These are phyloP conservation scores for Dysdera silvatica DNA, from an alignment of 1,140 invertebrate genomes.

Conservation along the genomic window DNA sequence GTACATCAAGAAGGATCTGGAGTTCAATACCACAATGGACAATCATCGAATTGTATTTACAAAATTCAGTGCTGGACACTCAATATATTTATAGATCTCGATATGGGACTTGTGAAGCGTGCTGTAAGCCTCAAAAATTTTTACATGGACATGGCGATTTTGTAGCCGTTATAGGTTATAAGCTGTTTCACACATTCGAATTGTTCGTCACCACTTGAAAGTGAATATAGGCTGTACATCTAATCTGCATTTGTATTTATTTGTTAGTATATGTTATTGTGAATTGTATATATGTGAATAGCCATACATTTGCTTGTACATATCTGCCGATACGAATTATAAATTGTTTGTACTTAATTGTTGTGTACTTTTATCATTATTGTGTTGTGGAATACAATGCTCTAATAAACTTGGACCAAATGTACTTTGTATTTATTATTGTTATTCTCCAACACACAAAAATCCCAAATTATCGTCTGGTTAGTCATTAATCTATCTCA, in stretches of 20 bases:
- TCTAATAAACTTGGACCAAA: slow-evolving; percentile 14
- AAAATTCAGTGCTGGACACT: slow-evolving; percentile 19
- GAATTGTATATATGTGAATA: slow-evolving; percentile 27
- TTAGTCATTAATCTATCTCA: too few species aligned
- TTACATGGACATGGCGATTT: too few species aligned
- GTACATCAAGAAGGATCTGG: not conserved
- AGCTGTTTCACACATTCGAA: not conserved
- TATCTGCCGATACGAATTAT: slow-evolving; percentile 26
- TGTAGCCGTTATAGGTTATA: slow-evolving; percentile 26
- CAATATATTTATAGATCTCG: slow-evolving; percentile 6
- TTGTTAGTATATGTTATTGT: not conserved
- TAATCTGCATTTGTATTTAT: not conserved
- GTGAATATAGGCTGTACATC: slow-evolving; percentile 1
- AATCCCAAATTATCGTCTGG: too few species aligned
- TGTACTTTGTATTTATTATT: too few species aligned
- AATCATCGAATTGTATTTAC: not conserved
- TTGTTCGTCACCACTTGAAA: not conserved
- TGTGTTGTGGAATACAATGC: not conserved
- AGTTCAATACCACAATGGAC: slow-evolving; percentile 3
- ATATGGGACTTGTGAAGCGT: slow-evolving; percentile 13
- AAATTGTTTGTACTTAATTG: slow-evolving; percentile 28
- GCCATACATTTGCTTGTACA: slow-evolving; percentile 24
- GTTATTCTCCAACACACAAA: too few species aligned
- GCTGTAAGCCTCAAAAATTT: too few species aligned
- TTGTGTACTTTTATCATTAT: slow-evolving; percentile 10